Evolutionary conservation across 2,113 vertebrate species (phyloP), one percentile per base, ranked within the genome.

Genomic region (Lonchura striata): DNA sequence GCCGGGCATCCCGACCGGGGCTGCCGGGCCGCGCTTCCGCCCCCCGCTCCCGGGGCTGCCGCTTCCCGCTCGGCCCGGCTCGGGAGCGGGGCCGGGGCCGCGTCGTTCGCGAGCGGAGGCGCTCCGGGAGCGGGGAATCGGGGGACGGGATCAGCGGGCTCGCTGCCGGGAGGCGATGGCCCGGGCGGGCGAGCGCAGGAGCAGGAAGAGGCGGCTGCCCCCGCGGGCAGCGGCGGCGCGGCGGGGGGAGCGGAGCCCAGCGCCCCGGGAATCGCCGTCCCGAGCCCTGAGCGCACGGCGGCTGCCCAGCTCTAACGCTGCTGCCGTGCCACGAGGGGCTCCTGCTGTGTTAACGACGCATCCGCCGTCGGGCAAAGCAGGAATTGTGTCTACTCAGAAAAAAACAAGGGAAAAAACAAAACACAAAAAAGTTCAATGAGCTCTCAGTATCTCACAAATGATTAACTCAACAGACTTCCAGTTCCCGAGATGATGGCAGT

Each of bases 401-500:
- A 50, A 33, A 42, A 50, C 4, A 25, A n/a, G 21, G 16, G 15
- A 5, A 30, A 7, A 44, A 13, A 21, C 25, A 11, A 46, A 41
- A 7, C 13, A 46, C 35, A 57, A 49, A 56, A 42, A 84, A 61
- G 66, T 30, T 57, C 63, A 6, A 4, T 52, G 71, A 66, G 52
- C 23, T 33, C 24, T 35, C 65, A 11, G 76, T 27, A n/a, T 86
- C 47, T 94, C 61, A 37, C 79, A 41, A 37, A 27, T 46, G 0
- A 63, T 71, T 88, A 28, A 37, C 52, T 94, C 91, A 86, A 88
- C 92, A 92, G 92, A 86, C 86, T 78, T 75, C 72, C 72, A 35
- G 56, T 81, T 86, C 52, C 61, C 56, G 21, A 69, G 86, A 42
- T 53, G 64, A 63, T 82, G 69, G 39, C 69, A 78, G 27, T 56